Evolutionary conservation across 2,113 vertebrate genomes (phyloP), one percentile per base, ranked within the genome.

Genomic region (Otolemur garnettii): DNA sequence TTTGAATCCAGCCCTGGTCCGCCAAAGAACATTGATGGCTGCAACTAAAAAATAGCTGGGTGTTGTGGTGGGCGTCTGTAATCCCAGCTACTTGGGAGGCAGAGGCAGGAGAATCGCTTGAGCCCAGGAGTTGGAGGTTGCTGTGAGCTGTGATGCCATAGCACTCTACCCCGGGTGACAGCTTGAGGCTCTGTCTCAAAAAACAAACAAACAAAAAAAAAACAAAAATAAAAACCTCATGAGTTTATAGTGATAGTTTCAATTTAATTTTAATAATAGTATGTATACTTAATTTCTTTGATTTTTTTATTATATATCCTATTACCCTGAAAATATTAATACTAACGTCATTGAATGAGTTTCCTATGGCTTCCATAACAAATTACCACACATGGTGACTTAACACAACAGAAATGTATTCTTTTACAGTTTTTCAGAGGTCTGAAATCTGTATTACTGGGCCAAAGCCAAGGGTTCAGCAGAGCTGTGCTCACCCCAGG

Each of bases 401-500:
- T 50, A 68, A 55, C 42, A 22, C 38, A 83, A 38, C 1, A 42
- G 42, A 72, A 69, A 28, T 4, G 21, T 30, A 18, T 66, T 33
- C 28, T 80, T 21, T 72, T 19, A 21, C 42, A 15, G 26, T 28
- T 87, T 45, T 45, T 26, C 17, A 62, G 42, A 30, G 8, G 5
- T 24, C n/a, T 9, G 13, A n/a, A 21, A 13, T 4, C 24, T 3
- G 18, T 21, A 14, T 18, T 22, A 0, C 0, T 19, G 79, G 50
- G n/a, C 11, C 21, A 59, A 53, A 55, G 30, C 21, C 33, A 12
- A 33, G 33, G 11, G 35, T 24, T 64, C 59, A 26, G 17, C 75
- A 74, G 14, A 81, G 74, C 35, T 28, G 35, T 0, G 1, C 4
- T 14, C 19, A 30, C 0, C 0, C 15, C 0, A 21, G 9, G 22